Evolutionary conservation across 2,888 invertebrate species (phyloP), one percentile per base, ranked within the genome.

Genomic region (Ametastegia equiseti): DNA sequence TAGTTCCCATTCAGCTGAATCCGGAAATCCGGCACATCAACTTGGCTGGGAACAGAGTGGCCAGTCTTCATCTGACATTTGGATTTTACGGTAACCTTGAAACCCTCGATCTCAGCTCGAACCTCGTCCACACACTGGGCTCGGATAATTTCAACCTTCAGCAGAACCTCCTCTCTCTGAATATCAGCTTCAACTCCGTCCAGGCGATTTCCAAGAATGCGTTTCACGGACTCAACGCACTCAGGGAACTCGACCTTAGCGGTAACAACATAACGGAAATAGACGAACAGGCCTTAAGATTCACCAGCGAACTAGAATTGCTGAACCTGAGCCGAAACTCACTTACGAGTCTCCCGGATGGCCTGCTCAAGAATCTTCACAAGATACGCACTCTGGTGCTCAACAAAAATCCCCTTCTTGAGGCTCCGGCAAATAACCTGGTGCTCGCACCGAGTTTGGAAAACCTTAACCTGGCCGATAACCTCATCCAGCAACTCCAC

Each of bases 1-100:
- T 97, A 87, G 96, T 97, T 80, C 97, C 97, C 83, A 97, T 97
- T 87, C 97, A 97, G 90, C 94, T 97, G 85, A 97, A 97, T 92
- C 98, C 98, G 57, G 97, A 97, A 90, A 95, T 97, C 75, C 95
- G 95, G 79, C 95, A 95, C 92, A 95, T 98, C 89, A 96, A 96
- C 90, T 94, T 98, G 81, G 95, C 96, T n/a, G 94, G 95, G 90
- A 98, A 98, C 92, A 94, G 95, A 86, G 97, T 98, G 89, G 94
- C 94, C 88, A 95, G 94, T 88, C 94, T 98, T 7, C 95, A 96
- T 84, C 96, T 95, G 90, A 95, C 96, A 27, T 94, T 97, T 88
- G 94, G 94, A 75, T 96, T 97, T 92, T 97, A 97, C 92, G 94
- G 95, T 84, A 95, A 96, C 88, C 94, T 98, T 54, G 94, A 95